phyloP scores from a whole-genome alignment of 2,797 vertebrate species.

The Choloepus didactylus region DNA sequence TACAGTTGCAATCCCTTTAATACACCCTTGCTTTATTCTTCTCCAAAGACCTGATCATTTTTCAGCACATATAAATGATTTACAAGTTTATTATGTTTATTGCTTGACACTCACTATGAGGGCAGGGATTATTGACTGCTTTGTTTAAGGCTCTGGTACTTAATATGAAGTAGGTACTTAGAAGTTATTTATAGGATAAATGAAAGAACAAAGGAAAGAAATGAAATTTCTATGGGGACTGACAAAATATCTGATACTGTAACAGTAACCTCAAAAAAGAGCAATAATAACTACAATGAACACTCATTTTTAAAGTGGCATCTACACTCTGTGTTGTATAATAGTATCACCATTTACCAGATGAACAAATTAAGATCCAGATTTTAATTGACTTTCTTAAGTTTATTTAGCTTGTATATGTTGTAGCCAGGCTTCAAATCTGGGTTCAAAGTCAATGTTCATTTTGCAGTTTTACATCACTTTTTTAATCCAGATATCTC shows the following conservation, averaged over 20 bases:
- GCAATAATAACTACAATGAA: background rate
- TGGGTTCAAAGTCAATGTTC: background rate
- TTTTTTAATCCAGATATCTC: background rate
- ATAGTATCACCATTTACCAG: background rate
- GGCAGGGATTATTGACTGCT: background rate
- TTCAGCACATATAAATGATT: background rate
- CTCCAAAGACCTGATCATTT: background rate
- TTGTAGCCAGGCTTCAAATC: background rate
- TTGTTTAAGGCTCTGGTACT: background rate
- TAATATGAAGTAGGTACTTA: background rate
- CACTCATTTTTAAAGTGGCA: background rate
- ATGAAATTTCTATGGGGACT: background rate
- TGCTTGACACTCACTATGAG: background rate
- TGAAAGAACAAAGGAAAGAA: conserved; percentile 1
- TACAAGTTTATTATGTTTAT: background rate
- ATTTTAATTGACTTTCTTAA: conserved; percentile 22
- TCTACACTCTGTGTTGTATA: background rate
- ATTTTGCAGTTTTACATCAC: background rate
- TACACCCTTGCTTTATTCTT: background rate
- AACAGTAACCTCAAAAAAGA: background rate
- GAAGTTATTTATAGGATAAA: conserved; percentile 19
- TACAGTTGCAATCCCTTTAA: background rate
- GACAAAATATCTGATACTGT: background rate
- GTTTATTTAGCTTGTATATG: background rate
- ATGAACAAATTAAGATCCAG: background rate